phyloP scores from a whole-genome alignment of 1,140 invertebrate species.

The Lordiphosa stackelbergi region DNA sequence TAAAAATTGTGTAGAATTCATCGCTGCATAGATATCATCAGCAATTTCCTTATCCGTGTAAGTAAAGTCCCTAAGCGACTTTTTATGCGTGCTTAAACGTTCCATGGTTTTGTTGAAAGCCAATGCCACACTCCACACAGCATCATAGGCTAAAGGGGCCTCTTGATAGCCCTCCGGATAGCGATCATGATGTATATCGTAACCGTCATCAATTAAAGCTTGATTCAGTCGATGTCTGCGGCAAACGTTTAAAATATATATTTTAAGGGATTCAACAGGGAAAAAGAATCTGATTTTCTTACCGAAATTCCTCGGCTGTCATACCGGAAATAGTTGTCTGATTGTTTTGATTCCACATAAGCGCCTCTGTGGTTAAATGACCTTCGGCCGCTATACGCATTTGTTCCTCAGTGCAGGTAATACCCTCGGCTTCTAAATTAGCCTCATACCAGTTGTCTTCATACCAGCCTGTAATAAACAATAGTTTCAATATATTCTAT shows the following conservation, averaged over 20 bases:
- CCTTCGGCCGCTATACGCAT: slow-evolving; percentile 96
- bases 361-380: slow-evolving; percentile 97
- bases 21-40: slow-evolving; percentile 96
- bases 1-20: slow-evolving; percentile 97
- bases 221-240: slow-evolving; percentile 87
- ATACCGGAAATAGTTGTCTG: slow-evolving; percentile 95
- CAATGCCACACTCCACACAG: slow-evolving; percentile 97
- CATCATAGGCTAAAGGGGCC: slow-evolving; percentile 98
- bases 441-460: slow-evolving; percentile 99
- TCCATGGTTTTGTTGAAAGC: slow-evolving; percentile 98
- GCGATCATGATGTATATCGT: slow-evolving; percentile 87
- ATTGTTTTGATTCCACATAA: slow-evolving; percentile 97
- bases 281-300: slow-evolving; percentile 3
- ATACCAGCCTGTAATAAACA: slow-evolving; percentile 90
- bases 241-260: background rate
- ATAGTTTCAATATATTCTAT: background rate
- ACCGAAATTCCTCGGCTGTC: slow-evolving; percentile 87
- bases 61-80: slow-evolving; percentile 96
- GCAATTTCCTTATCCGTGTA: slow-evolving; percentile 97
- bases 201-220: slow-evolving; percentile 86
- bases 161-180: slow-evolving; percentile 98
- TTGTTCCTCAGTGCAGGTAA: slow-evolving; percentile 94
- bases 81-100: slow-evolving; percentile 85
- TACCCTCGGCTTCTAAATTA: slow-evolving; percentile 90
- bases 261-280: background rate